A percentile compares a stretch with the other conserved stretches of the same genome.
Conservation (phyloP, 2,113 vertebrate species). For the Poeciliopsis prolifica region DNA sequence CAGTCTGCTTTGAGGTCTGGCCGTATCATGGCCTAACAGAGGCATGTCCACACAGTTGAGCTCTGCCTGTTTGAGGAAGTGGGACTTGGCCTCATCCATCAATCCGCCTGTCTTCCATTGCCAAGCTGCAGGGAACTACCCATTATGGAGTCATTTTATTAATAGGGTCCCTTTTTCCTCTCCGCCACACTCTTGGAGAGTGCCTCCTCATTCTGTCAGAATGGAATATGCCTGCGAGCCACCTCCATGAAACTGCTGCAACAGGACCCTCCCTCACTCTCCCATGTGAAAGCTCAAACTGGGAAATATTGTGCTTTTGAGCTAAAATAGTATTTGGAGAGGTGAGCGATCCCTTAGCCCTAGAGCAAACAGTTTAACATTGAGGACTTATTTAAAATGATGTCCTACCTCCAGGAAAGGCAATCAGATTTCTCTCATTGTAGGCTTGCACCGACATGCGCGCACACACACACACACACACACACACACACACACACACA, state of each 20-base stretch:
- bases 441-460: constrained; percentile 7
- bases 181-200: constrained; percentile 69
- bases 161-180: constrained; percentile 75
- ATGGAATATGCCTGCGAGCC: constrained; percentile 78
- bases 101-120: constrained; percentile 73
- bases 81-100: constrained; percentile 72
- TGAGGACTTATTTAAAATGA: constrained; percentile 79
- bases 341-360: constrained; percentile 77
- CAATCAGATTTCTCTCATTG: constrained; percentile 68
- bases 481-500: too few relatives aligned
- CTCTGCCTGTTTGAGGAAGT: constrained; percentile 70
- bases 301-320: constrained; percentile 79
- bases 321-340: constrained; percentile 80
- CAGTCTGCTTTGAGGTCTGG: constrained; percentile 40
- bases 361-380: constrained; percentile 79
- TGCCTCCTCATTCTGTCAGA: constrained; percentile 77
- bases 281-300: constrained; percentile 64
- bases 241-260: constrained; percentile 69
- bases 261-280: constrained; percentile 69
- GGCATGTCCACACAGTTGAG: constrained; percentile 66
- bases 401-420: constrained; percentile 68
- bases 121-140: constrained; percentile 74
- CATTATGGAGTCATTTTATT: constrained; percentile 79
- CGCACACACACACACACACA: background rate
- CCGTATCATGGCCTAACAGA: constrained; percentile 51